Percentiles rank a stretch among this genome's conserved stretches.
Conservation (phyloP, 64 coral and sea anemone species). For the Exaiptasia diaphana region DNA sequence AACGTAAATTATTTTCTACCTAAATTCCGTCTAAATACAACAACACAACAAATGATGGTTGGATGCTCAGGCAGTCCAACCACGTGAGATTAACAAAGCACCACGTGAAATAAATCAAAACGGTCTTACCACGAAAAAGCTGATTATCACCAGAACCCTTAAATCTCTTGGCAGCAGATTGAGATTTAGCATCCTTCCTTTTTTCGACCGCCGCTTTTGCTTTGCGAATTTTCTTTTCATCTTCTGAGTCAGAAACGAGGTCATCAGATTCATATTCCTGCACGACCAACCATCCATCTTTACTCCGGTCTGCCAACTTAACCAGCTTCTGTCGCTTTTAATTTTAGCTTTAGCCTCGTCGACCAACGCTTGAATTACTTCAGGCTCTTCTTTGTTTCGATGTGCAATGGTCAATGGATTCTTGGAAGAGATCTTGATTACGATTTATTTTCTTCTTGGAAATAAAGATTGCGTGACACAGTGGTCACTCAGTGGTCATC, state of each 20-base stretch:
- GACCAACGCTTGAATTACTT: too few relatives aligned
- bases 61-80: slow-evolving; percentile 35
- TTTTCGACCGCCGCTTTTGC: background rate
- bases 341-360: too few relatives aligned
- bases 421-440: too few relatives aligned
- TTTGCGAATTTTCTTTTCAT: background rate
- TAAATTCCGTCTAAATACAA: slow-evolving; percentile 5
- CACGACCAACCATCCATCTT: too few relatives aligned
- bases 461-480: too few relatives aligned
- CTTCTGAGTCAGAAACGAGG: background rate
- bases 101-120: background rate
- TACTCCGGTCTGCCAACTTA: slow-evolving; percentile 21
- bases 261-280: too few relatives aligned
- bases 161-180: background rate
- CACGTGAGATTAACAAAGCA: background rate
- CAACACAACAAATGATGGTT: slow-evolving; percentile 1
- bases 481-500: too few relatives aligned
- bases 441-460: too few relatives aligned
- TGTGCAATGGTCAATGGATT: too few relatives aligned
- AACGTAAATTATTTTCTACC: slow-evolving; percentile 22
- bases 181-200: background rate
- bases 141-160: background rate
- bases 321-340: slow-evolving; percentile 14
- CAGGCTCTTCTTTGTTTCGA: too few relatives aligned
- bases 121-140: slow-evolving; percentile 17